phyloP scores from a whole-genome alignment of 1,140 invertebrate genomes.

The Macrobrachium nipponense region DNA sequence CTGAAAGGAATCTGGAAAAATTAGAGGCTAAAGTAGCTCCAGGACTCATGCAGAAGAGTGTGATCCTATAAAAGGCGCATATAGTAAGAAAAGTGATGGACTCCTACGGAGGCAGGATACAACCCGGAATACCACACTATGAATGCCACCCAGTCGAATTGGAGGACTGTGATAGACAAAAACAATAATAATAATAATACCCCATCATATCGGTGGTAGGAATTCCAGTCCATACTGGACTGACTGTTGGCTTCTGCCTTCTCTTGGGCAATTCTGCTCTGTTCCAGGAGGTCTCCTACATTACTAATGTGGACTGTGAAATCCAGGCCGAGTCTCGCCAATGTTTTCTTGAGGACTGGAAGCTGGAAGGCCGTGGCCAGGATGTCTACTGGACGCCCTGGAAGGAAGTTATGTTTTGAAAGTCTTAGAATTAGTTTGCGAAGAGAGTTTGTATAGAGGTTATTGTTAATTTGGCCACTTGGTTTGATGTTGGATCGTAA shows the following conservation, averaged over 20 bases:
- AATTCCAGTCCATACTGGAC: slow-evolving; percentile 37
- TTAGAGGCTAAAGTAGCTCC: no score
- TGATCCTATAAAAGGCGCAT: no score
- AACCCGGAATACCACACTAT: no score
- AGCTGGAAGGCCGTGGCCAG: slow-evolving; percentile 20
- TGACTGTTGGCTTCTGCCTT: background rate
- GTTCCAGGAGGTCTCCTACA: background rate
- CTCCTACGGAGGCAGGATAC: no score
- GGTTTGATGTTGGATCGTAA: no score
- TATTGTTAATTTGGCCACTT: background rate
- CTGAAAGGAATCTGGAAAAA: no score
- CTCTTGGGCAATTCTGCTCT: background rate
- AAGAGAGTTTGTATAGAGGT: background rate
- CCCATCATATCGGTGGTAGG: slow-evolving; percentile 38
- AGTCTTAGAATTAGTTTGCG: background rate
- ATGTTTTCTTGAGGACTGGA: slow-evolving; percentile 2
- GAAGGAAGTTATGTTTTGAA: background rate
- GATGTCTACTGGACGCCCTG: slow-evolving; percentile 47
- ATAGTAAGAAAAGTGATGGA: no score
- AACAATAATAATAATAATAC: background rate
- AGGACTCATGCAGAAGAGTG: no score
- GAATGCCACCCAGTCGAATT: no score
- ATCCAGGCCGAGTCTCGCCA: background rate
- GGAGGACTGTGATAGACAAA: no score
- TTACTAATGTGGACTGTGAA: slow-evolving; percentile 1